Base-by-base conservation (phyloP, 2,113 vertebrate species). In the Cynoglossus semilaevis region DNA sequence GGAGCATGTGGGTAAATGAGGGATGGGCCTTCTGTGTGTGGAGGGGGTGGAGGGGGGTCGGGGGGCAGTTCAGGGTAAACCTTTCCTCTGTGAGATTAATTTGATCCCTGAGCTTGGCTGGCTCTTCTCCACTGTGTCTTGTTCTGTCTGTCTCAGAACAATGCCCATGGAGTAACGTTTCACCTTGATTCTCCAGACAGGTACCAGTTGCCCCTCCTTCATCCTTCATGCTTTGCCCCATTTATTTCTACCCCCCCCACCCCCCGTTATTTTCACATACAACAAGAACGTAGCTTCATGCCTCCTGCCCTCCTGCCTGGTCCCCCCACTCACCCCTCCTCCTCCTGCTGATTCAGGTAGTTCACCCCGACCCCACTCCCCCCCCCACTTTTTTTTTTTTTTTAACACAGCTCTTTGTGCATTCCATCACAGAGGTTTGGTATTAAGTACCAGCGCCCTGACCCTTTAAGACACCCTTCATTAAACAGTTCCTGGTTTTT, bases 111-210 rank as follows among this genome's bases (percentile, higher is more conserved):
- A n/a, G 72, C 82, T 82, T 83, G 79, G 78, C 82, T 86, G 55
- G 72, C 83, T 76, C 81, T 73, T 88, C 80, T 85, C 88, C 80
- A 89, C 88, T 90, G 76, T 84, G 83, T 73, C 66, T 91, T 84
- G 87, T 85, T 91, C 56, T 88, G 83, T 88, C 89, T 74, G 80
- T 54, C 85, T 65, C 85, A 93, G 92, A 97, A 95, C 81, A 88
- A 87, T 76, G 92, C 92, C 70, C 92, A 91, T 81, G 91, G 95
- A 74, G 88, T 95, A 78, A 91, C 89, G 45, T 97, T 98, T 88
- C 93, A 92, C 87, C 92, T 74, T 91, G 55, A 79, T 94, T 89
- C 92, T 95, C 72, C 92, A 96, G 48, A 83, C 67, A 15, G 57
- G 82, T 71, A 12, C 79, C 88, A 54, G 52, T 54, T 58, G 48